Base-by-base conservation (phyloP, 2,113 vertebrate species). In the Saimiri boliviensis region DNA sequence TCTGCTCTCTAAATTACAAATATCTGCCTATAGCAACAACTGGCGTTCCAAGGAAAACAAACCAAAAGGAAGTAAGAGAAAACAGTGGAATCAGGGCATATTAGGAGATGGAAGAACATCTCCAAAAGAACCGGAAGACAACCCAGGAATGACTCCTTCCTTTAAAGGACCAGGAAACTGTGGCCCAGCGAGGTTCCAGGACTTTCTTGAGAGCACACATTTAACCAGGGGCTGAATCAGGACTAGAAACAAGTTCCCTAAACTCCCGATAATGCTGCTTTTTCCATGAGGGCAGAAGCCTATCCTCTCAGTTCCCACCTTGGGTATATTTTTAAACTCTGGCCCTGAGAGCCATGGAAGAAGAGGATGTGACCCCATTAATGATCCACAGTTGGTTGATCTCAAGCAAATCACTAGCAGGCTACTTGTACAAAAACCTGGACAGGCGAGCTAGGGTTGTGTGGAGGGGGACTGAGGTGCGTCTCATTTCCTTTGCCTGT, bases 1-100 rank as follows among this genome's bases (percentile, higher is more conserved):
- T 97, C 86, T 96, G 92, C 58, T 96, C 88, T 96, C 91, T 93
- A 27, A 92, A 79, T 86, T 71, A 81, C 63, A n/a, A 84, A 74
- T 87, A 84, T 42, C 89, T 96, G 56, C 86, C 91, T 71, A 89
- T 63, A 60, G 56, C 86, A 84, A 56, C 71, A 79, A 47, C 52
- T 74, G 88, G 89, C 76, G 32, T 93, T 93, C 89, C 42, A 94
- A 91, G 79, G 73, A 92, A 95, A 95, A 91, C 32, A 83, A 86
- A 74, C 13, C 21, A 56, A 76, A 88, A 82, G 84, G 77, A 95
- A 92, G 30, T 42, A 81, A 84, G 23, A 97, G 76, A 80, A 89
- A 96, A 82, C 0, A 16, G 86, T 68, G 37, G 60, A 66, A 45
- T 74, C 37, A 90, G 77, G 73, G 56, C 81, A 42, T 80, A 19